Percentiles rank a stretch among this genome's conserved stretches.
These are phyloP conservation scores for Acomys russatus DNA, from an alignment of 2,797 vertebrate genomes.

Conservation along the genomic window DNA sequence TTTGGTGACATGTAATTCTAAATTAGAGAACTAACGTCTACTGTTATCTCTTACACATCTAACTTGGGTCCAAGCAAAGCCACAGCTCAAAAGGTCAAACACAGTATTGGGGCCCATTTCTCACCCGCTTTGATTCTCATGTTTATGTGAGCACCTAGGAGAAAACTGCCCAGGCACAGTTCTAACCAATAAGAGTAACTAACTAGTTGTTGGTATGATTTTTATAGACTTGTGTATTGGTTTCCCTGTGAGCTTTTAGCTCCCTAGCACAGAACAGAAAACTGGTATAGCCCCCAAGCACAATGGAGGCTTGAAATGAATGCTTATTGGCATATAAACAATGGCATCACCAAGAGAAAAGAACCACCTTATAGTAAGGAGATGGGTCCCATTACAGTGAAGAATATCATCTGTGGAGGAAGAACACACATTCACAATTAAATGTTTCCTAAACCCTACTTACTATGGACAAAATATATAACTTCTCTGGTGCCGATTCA, in stretches of 20 bases:
- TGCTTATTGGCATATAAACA: background rate
- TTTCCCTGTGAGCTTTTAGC: background rate
- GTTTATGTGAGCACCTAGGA: background rate
- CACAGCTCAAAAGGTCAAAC: background rate
- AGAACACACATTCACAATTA: background rate
- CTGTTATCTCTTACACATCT: background rate
- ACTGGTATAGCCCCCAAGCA: background rate
- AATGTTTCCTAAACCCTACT: background rate
- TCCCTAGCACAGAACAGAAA: background rate
- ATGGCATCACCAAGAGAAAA: background rate
- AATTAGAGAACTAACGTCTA: background rate
- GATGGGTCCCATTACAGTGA: background rate
- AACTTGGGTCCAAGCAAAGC: background rate
- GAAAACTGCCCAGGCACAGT: background rate
- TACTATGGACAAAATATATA: background rate
- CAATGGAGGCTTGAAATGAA: background rate
- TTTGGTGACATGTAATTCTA: background rate
- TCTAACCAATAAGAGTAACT: background rate
- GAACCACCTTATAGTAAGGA: background rate
- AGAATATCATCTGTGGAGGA: background rate
- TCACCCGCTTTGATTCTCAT: background rate
- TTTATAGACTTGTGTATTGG: background rate
- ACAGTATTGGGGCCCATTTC: background rate
- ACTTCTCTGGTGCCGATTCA: background rate
- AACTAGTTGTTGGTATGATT: background rate